Conservation (phyloP, 2,113 vertebrate genomes). For the Tichodroma muraria region DNA sequence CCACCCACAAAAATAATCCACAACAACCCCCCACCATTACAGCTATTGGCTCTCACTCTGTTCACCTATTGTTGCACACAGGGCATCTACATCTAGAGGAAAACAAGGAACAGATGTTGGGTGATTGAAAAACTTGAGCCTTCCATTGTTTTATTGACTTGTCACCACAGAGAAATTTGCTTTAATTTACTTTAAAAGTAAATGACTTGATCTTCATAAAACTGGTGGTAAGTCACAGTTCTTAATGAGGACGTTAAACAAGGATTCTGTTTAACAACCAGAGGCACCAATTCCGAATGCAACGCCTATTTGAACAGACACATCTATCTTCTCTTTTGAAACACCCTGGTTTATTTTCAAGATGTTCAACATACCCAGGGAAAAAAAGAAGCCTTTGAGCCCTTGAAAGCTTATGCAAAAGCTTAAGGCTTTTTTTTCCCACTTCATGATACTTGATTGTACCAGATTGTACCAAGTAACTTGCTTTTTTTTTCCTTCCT, state of each 20-base stretch:
- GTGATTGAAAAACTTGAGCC: constrained; percentile 48
- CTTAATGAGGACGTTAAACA: constrained; percentile 71
- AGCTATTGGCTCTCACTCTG: not conserved
- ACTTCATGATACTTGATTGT: not conserved
- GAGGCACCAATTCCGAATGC: constrained; percentile 22
- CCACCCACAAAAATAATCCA: not conserved
- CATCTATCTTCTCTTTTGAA: not conserved
- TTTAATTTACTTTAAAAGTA: constrained; percentile 72
- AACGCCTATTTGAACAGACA: not conserved
- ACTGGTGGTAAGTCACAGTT: constrained; percentile 36
- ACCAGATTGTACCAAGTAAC: constrained; percentile 9
- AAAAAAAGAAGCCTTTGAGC: not conserved
- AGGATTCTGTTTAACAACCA: constrained; percentile 62
- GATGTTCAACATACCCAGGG: not conserved
- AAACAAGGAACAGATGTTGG: constrained; percentile 52
- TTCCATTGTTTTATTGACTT: constrained; percentile 69
- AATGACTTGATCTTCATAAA: constrained; percentile 71
- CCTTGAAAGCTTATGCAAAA: not conserved
- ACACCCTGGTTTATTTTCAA: constrained; percentile 26
- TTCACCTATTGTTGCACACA: constrained; percentile 2
- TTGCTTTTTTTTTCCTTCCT: not conserved
- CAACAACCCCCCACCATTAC: not conserved
- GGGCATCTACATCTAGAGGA: not conserved
- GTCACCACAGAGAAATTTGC: constrained; percentile 64
- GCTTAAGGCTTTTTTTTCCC: not conserved